Base-by-base conservation (phyloP, 37 sponge, comb jelly and placozoan genomes). In the Axinella damicornis region DNA sequence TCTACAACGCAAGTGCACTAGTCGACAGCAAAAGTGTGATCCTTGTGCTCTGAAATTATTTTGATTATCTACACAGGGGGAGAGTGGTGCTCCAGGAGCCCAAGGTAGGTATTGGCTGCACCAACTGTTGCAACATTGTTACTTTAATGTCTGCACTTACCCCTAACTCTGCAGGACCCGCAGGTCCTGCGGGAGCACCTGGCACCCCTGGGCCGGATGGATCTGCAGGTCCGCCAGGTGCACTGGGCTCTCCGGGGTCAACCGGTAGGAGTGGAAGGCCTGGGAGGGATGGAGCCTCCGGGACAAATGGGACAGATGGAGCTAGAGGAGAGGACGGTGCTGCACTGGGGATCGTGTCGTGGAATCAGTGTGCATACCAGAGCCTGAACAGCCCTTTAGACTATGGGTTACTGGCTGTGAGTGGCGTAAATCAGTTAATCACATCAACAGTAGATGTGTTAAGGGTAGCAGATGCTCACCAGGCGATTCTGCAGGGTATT, bases 351-450 rank as follows among this genome's bases (percentile, higher is more conserved):
- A 0, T 78, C 0, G 24, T 72, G 25, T 21, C 79, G 13, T 90
- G 91, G 91, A 90, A 85, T 53, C 84, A 90, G 81, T 90, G 91
- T 85, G 76, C 55, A 0, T 90, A 72, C 69, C 19, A 57, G 30
- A 69, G 55, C 53, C 71, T 90, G 62, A 80, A 90, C 70, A 46
- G 25, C 41, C 75, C 64, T 0, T 52, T 20, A 16, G 86, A 90
- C 70, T 90, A 85, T 57, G 91, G 91, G 17, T n/a, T 68, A 4
- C 20, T 90, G 71, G 86, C 71, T n/a, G 91, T 90, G 39, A 80
- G 91, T 77, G 68, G 0, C 22, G 19, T 21, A n/a, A 13, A n/a
- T n/a, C n/a, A n/a, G n/a, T n/a, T n/a, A n/a, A n/a, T n/a, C n/a
- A n/a, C n/a, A n/a, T n/a, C n/a, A n/a, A n/a, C n/a, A n/a, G n/a